These are phyloP conservation scores for Pachycephus smyrnensis DNA, from an alignment of 2,888 invertebrate genomes.

Conservation along the genomic window DNA sequence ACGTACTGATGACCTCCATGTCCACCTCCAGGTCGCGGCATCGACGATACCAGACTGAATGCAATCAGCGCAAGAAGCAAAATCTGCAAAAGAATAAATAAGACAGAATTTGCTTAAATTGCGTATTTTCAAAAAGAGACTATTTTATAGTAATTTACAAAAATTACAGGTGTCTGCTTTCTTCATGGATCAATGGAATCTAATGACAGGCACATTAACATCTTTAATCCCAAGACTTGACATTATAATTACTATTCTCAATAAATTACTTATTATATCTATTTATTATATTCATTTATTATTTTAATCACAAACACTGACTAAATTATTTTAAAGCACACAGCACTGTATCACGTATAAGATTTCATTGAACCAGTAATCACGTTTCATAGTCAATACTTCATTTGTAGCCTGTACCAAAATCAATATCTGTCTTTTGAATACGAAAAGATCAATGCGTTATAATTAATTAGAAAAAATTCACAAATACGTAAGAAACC, in stretches of 20 bases:
- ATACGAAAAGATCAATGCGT: background rate
- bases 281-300: background rate
- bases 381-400: background rate
- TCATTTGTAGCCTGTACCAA: background rate
- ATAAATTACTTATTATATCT: background rate
- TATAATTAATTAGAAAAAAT: background rate
- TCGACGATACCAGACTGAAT: slow-evolving; percentile 29
- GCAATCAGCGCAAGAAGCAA: slow-evolving; percentile 35
- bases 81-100: slow-evolving; percentile 28
- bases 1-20: slow-evolving; percentile 46
- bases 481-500: background rate
- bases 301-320: background rate
- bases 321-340: background rate
- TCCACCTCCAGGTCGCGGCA: slow-evolving; percentile 35
- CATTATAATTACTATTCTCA: background rate
- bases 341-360: background rate
- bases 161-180: background rate
- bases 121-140: background rate
- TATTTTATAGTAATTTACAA: background rate
- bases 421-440: background rate
- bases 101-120: background rate
- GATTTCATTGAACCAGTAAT: background rate
- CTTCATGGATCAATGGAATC: background rate
- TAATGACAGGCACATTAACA: background rate
- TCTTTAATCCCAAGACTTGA: background rate